Percentiles rank a stretch among this genome's conserved stretches.
Evolutionary conservation across 2,113 vertebrate species (phyloP).

Genomic region (Scolopax mira): DNA sequence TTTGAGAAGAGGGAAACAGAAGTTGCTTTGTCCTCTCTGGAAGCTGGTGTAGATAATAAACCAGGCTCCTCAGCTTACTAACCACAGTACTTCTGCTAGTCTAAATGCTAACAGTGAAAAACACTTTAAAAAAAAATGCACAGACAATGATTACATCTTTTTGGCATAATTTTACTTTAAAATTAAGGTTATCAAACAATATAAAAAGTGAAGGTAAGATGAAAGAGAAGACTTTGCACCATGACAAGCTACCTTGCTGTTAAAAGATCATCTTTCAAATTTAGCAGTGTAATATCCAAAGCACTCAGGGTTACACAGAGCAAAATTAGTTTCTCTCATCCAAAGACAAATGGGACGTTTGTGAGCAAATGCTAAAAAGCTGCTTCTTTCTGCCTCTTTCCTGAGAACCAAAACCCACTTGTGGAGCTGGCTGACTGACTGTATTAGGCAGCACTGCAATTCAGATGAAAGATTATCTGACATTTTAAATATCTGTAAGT

Average conservation of each 20-base stretch:
- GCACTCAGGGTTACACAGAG: neutral
- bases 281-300: neutral
- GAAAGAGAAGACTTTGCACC: neutral
- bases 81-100: neutral
- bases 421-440: neutral
- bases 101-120: neutral
- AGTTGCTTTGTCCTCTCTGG: neutral
- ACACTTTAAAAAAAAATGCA: neutral
- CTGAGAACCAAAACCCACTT: neutral
- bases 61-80: neutral
- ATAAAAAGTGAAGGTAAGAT: neutral
- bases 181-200: neutral
- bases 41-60: neutral
- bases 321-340: neutral
- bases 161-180: neutral
- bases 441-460: neutral
- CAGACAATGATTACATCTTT: neutral
- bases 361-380: neutral
- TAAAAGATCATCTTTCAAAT: neutral
- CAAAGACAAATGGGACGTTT: neutral
- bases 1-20: neutral
- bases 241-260: neutral
- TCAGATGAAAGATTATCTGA: slow-evolving; percentile 1
- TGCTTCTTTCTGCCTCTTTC: neutral
- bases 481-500: slow-evolving; percentile 39